Conservation (phyloP, 2,797 vertebrate genomes). For the Rhinella marina region DNA sequence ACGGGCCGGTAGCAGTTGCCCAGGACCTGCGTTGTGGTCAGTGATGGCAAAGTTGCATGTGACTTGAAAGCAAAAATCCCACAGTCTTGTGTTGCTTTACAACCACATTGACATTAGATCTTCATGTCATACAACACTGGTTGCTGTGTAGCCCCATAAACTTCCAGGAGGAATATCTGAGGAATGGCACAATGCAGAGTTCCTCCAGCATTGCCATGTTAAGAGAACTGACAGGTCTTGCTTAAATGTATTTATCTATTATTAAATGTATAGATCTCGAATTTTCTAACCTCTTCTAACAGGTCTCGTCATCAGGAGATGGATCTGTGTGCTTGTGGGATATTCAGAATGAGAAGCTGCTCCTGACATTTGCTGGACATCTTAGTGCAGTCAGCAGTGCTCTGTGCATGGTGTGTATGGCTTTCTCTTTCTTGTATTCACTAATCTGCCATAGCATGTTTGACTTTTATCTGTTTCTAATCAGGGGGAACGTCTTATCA, state of each 20-base stretch:
- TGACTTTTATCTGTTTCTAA: neutral
- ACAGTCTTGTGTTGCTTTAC: too few relatives aligned
- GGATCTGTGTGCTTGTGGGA: constrained; percentile 82
- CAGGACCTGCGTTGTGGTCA: too few relatives aligned
- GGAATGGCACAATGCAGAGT: too few relatives aligned
- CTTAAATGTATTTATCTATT: neutral
- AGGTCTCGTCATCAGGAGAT: constrained; percentile 87
- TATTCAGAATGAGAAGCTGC: constrained; percentile 66
- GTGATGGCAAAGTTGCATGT: too few relatives aligned
- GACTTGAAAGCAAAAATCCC: too few relatives aligned
- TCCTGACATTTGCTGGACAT: constrained; percentile 77
- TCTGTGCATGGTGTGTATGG: constrained; percentile 76
- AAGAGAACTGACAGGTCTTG: neutral
- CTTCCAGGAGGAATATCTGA: too few relatives aligned
- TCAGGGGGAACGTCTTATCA: constrained; percentile 78
- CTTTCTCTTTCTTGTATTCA: neutral
- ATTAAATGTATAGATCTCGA: neutral
- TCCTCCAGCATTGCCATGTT: too few relatives aligned
- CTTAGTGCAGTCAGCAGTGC: constrained; percentile 76
- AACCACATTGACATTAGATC: too few relatives aligned
- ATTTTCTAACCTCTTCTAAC: neutral
- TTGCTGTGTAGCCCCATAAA: too few relatives aligned
- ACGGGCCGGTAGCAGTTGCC: too few relatives aligned
- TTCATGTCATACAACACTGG: too few relatives aligned
- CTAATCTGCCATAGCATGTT: neutral